Percentiles rank a stretch among this genome's conserved stretches.
Evolutionary conservation across 2,113 vertebrate genomes (phyloP).

Genomic region (Brevimyrus niger): DNA sequence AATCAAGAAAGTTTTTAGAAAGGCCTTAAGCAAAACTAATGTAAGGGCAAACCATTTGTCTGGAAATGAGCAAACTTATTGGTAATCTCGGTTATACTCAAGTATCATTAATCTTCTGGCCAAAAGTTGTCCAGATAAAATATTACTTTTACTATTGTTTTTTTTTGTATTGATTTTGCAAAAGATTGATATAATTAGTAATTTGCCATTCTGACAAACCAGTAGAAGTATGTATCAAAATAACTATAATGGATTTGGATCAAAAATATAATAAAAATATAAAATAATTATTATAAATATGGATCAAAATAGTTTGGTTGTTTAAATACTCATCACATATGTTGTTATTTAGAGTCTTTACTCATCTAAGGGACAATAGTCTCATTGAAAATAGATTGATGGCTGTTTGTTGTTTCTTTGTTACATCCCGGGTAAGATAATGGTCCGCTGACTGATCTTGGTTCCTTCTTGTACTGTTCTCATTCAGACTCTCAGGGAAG

Average conservation of each 20-base stretch:
- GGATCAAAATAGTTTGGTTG: background rate
- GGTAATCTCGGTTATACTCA: background rate
- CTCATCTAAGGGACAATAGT: background rate
- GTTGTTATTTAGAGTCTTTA: background rate
- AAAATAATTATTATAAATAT: background rate
- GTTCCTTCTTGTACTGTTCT: background rate
- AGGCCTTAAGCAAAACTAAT: background rate
- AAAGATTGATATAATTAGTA: background rate
- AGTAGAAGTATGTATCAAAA: background rate
- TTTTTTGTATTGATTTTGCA: background rate
- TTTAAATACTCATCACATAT: background rate
- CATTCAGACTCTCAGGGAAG: background rate
- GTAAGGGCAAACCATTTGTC: background rate
- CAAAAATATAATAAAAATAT: background rate
- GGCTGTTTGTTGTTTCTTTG: background rate
- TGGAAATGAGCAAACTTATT: background rate
- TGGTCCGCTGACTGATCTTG: background rate
- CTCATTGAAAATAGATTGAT: background rate
- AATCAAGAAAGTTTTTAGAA: background rate
- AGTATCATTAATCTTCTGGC: background rate
- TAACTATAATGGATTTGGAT: background rate
- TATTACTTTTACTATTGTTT: background rate
- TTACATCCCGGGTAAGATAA: background rate
- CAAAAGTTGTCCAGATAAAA: background rate
- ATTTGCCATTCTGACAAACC: background rate